Evolutionary conservation across 2,888 invertebrate genomes (phyloP), one percentile per base, ranked within the genome.

Genomic region (Pollenia angustigena): DNA sequence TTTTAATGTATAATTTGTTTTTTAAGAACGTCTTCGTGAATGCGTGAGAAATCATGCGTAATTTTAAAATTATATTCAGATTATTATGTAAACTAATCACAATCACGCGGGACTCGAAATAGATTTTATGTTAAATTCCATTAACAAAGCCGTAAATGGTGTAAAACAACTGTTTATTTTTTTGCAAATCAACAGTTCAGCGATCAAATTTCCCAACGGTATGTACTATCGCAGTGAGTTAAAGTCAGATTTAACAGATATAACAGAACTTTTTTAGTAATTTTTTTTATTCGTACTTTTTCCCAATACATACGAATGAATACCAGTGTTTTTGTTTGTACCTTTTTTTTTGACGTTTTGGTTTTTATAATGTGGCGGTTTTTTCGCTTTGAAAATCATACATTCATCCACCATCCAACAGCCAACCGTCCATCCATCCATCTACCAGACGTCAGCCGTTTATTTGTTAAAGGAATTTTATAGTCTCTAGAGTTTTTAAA

Each of bases 391-490:
- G 84, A 84, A 84, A 87, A 62, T 74, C 84, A 87, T 87, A 84
- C 87, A 78, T 69, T 83, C 76, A 79, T 75, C 32, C 60, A 75
- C 64, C 78, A 62, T 81, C 75, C 72, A 69, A 18, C 16, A 54
- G 69, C 56, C 4, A 32, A 6, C 62, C 72, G 74, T 71, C 85
- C 87, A 84, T 68, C 68, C 79, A 87, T 87, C 84, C 87, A 84
- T 87, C 87, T 81, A 84, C 81, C 87, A 87, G 78, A 87, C 84
- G 87, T 87, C 87, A 87, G 81, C 48, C 78, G 81, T 87, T 58
- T 87, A 84, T 87, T 87, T 87, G 87, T 52, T 81, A 64, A 87
- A 87, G 81, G 78, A 84, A 87, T 87, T 87, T 87, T 87, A 87
- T 87, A 78, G 87, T 87, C 87, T 81, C 87, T 81, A 84, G 87